These are phyloP conservation scores for Eciton burchellii DNA, from an alignment of 1,140 invertebrate genomes.

Conservation along the genomic window DNA sequence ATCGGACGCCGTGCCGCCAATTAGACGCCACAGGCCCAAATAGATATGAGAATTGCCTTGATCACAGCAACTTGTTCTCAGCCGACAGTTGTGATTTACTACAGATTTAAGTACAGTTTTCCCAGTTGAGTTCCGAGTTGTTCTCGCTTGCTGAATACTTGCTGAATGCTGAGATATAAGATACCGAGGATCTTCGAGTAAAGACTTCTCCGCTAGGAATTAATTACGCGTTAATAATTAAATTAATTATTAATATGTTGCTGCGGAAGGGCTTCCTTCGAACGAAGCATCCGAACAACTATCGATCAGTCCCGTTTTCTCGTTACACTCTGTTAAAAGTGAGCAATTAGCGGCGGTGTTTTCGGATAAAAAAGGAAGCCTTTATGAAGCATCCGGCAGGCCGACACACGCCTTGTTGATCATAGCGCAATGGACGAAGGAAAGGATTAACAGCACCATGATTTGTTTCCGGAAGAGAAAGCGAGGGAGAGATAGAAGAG, in stretches of 20 bases:
- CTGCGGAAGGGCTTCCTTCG: background rate
- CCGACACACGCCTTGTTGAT: conserved; percentile 14
- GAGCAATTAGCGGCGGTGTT: conserved; percentile 7
- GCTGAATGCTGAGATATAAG: too few relatives aligned
- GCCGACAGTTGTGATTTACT: too few relatives aligned
- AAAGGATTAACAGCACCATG: conserved; percentile 48
- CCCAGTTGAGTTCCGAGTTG: too few relatives aligned
- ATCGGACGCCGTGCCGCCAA: too few relatives aligned
- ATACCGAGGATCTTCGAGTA: background rate
- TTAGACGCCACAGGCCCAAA: too few relatives aligned
- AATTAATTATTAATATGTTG: conserved; percentile 1
- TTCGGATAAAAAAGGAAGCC: conserved; percentile 5
- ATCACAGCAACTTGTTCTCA: too few relatives aligned
- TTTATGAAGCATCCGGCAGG: background rate
- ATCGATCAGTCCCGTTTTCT: conserved; percentile 12
- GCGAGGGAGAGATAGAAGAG: background rate
- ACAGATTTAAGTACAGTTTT: too few relatives aligned
- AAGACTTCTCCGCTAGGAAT: background rate
- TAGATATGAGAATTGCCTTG: too few relatives aligned
- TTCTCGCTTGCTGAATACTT: too few relatives aligned
- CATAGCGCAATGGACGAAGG: conserved; percentile 30
- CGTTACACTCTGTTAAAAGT: background rate
- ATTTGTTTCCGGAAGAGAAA: conserved; percentile 51
- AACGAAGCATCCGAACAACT: background rate
- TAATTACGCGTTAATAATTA: background rate